These are phyloP conservation scores for Pseudomyrmex flavicornis DNA, from an alignment of 1,140 invertebrate genomes.

Conservation along the genomic window DNA sequence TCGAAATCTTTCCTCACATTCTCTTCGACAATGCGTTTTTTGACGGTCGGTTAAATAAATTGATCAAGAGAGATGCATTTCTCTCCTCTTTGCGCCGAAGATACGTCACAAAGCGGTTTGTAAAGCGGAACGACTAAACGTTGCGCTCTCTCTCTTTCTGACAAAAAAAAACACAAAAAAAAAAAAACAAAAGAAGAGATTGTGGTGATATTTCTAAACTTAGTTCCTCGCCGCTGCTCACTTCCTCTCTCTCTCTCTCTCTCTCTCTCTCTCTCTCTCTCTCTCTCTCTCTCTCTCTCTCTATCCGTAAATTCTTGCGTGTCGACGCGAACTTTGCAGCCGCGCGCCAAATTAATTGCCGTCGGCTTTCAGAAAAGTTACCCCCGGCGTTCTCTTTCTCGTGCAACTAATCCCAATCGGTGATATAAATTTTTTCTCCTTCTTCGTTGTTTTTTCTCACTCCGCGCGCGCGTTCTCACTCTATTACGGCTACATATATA, in stretches of 20 bases:
- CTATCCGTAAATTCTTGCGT: conserved; percentile 55
- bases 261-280: not conserved
- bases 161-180: too few relatives aligned
- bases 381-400: conserved; percentile 30
- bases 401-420: conserved; percentile 43
- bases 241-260: conserved; percentile 42
- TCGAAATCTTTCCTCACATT: not conserved
- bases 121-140: conserved; percentile 21
- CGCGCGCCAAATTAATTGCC: conserved; percentile 52
- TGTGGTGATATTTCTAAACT: conserved; percentile 56
- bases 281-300: not conserved
- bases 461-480: conserved; percentile 16
- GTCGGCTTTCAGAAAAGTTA: conserved; percentile 47
- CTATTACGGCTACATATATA: conserved; percentile 10
- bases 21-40: not conserved
- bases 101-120: conserved; percentile 32
- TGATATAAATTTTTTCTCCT: conserved; percentile 36
- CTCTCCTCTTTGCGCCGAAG: conserved; percentile 14
- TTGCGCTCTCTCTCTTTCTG: conserved; percentile 27
- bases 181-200: conserved; percentile 37
- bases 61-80: too few relatives aligned
- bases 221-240: conserved; percentile 26
- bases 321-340: conserved; percentile 47
- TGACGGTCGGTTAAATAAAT: conserved; percentile 7
- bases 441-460: conserved; percentile 4